Percentiles rank a stretch among this genome's conserved stretches.
Evolutionary conservation across 2,113 vertebrate species (phyloP).

Genomic region (Todiramphus saurophagus): DNA sequence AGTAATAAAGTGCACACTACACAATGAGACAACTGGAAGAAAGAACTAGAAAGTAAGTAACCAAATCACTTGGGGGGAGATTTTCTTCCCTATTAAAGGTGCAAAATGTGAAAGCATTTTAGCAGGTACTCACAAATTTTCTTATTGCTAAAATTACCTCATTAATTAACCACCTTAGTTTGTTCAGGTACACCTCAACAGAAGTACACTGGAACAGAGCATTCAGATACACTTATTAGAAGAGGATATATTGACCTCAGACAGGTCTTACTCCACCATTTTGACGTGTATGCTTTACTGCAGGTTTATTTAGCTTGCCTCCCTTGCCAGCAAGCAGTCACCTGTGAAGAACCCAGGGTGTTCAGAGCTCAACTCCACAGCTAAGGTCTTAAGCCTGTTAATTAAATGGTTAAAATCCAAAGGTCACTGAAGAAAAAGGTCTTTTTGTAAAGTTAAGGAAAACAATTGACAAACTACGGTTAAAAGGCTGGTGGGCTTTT

Average conservation of each 20-base stretch:
- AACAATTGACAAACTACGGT: neutral
- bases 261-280: neutral
- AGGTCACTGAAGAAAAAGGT: neutral
- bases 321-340: neutral
- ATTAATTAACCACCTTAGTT: neutral
- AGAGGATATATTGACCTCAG: neutral
- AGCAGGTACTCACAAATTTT: neutral
- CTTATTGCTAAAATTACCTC: neutral
- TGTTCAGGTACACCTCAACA: neutral
- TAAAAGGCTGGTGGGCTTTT: neutral
- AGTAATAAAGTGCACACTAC: neutral
- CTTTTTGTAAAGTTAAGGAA: neutral
- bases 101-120: neutral
- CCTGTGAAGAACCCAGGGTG: neutral
- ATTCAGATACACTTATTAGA: neutral
- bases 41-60: neutral
- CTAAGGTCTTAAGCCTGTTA: neutral
- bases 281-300: neutral
- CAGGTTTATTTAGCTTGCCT: neutral
- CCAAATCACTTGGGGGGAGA: neutral
- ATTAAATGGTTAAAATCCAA: neutral
- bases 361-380: neutral
- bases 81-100: neutral
- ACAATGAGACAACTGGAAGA: neutral
- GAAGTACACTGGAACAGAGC: neutral